Conservation (phyloP, 2,113 vertebrate genomes). For the Notarius lentiginosus region DNA sequence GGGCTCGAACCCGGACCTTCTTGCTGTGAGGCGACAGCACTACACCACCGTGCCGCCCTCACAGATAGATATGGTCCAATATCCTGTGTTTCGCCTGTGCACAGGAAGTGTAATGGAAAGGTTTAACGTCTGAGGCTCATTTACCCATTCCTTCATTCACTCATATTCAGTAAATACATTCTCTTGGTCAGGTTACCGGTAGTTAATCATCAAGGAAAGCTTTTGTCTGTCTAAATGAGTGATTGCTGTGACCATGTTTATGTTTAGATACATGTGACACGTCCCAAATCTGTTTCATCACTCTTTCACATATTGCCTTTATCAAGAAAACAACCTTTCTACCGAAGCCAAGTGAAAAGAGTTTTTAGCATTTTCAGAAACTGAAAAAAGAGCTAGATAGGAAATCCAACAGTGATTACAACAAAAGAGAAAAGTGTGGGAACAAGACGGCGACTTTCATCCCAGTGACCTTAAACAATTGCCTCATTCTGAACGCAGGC, state of each 20-base stretch:
- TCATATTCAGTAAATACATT: not conserved
- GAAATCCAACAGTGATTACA: not conserved
- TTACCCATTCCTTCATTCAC: not conserved
- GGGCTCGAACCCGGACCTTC: too few relatives aligned
- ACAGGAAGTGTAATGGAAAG: not conserved
- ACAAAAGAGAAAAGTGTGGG: constrained; percentile 1
- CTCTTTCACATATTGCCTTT: not conserved
- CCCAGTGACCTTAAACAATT: not conserved
- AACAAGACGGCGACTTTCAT: not conserved
- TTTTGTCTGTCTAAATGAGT: not conserved
- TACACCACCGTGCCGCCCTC: too few relatives aligned
- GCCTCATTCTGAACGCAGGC: not conserved
- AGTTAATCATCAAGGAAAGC: not conserved
- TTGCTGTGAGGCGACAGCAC: too few relatives aligned
- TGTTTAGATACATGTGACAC: not conserved
- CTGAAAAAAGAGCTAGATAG: not conserved
- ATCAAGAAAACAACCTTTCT: not conserved
- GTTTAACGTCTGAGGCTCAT: not conserved
- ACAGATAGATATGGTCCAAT: not conserved
- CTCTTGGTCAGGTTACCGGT: not conserved
- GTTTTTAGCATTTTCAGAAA: too few relatives aligned
- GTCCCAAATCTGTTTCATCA: not conserved
- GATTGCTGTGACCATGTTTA: not conserved
- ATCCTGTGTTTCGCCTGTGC: not conserved
- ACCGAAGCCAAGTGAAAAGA: not conserved